Evolutionary conservation across 2,888 invertebrate species (phyloP).

Genomic region (Labia minor): DNA sequence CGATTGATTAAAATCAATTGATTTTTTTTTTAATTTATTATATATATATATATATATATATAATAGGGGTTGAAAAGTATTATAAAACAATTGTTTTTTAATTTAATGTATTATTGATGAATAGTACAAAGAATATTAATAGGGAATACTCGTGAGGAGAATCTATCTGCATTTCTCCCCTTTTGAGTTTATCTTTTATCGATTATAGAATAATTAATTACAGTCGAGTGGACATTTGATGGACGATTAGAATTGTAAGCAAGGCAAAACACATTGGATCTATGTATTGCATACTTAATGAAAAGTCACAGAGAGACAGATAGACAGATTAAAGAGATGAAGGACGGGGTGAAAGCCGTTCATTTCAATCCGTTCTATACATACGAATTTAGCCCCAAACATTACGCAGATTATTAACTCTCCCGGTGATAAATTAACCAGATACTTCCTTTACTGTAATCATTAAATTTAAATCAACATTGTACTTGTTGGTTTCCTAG

Average conservation of each 20-base stretch:
- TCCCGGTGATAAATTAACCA: neutral
- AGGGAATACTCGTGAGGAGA: too few relatives aligned
- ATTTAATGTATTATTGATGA: too few relatives aligned
- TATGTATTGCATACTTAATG: neutral
- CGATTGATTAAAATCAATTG: too few relatives aligned
- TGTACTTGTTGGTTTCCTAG: too few relatives aligned
- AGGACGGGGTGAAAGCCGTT: neutral
- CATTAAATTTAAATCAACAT: too few relatives aligned
- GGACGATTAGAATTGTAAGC: conserved; percentile 5
- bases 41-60: too few relatives aligned
- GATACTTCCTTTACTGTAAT: too few relatives aligned
- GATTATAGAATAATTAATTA: neutral
- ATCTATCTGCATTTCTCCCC: too few relatives aligned
- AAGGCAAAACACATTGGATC: neutral
- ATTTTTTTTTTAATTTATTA: too few relatives aligned
- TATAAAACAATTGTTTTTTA: too few relatives aligned
- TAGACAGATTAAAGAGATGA: neutral
- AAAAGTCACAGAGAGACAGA: conserved; percentile 1
- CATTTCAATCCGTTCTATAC: neutral
- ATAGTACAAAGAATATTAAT: too few relatives aligned
- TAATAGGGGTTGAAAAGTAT: too few relatives aligned
- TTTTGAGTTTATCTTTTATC: neutral
- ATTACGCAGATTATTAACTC: neutral
- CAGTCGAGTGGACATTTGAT: conserved; percentile 8
- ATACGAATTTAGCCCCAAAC: neutral